phyloP scores from a whole-genome alignment of 92 coral and sea anemone species.

The Parazoanthus atlanticus region DNA sequence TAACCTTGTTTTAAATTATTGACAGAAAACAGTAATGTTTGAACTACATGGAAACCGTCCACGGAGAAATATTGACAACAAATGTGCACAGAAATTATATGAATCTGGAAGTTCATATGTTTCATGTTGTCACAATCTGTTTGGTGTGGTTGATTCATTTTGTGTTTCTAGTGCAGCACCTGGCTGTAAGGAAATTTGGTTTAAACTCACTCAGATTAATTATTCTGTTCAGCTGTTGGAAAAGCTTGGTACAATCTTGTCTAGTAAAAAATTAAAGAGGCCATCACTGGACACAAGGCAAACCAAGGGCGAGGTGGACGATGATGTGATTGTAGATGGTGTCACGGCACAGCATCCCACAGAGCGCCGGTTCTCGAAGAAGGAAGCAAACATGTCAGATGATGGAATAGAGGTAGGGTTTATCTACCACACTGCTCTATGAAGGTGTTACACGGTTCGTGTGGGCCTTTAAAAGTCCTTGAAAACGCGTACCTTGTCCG shows the following conservation, averaged over 20 bases:
- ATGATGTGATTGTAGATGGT: not conserved
- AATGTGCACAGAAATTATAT: no score
- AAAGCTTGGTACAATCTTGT: slow-evolving; percentile 60
- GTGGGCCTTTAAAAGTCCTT: no score
- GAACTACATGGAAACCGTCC: not conserved
- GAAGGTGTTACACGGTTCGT: no score
- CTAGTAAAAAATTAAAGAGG: slow-evolving; percentile 53
- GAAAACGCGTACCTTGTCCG: no score
- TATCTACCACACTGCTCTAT: not conserved
- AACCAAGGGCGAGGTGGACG: not conserved
- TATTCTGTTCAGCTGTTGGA: slow-evolving; percentile 54
- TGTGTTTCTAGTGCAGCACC: not conserved
- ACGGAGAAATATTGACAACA: no score
- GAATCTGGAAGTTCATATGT: not conserved
- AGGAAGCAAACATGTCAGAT: not conserved
- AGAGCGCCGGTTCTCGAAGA: not conserved
- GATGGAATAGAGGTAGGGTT: slow-evolving; percentile 17
- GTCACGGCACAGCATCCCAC: not conserved
- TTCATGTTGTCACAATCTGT: not conserved
- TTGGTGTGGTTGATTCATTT: not conserved
- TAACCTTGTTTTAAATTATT: no score
- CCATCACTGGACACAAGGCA: not conserved
- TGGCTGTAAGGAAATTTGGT: not conserved
- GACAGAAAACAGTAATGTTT: no score
- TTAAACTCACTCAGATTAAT: not conserved